Percentiles rank a stretch among this genome's conserved stretches.
Evolutionary conservation across 2,113 vertebrate species (phyloP).

Genomic region (Daubentonia madagascariensis): DNA sequence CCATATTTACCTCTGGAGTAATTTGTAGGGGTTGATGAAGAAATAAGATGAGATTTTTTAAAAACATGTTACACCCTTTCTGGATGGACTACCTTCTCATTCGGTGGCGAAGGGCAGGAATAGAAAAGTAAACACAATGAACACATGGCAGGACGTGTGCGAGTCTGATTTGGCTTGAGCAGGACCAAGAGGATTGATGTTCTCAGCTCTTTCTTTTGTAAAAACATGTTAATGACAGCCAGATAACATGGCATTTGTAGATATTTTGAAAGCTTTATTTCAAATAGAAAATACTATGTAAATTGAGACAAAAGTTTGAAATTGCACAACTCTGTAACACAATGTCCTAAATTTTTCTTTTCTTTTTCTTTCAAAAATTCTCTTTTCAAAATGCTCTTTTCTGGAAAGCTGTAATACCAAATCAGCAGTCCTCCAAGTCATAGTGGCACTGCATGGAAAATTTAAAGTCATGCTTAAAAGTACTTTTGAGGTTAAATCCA

Average conservation of each 20-base stretch:
- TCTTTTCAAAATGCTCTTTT: not conserved
- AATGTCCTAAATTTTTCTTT: not conserved
- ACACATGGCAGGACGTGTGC: too few relatives aligned
- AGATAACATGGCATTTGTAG: not conserved
- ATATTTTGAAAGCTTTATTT: not conserved
- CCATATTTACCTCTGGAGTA: not conserved
- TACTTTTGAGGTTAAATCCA: not conserved
- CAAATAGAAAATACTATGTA: not conserved
- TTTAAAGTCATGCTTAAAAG: not conserved
- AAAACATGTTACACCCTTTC: not conserved
- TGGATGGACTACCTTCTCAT: not conserved
- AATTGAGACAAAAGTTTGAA: not conserved
- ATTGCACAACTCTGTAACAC: not conserved
- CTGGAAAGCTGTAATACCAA: not conserved
- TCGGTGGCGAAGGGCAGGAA: not conserved
- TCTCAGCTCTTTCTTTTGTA: not conserved
- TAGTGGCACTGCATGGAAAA: not conserved
- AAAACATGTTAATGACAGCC: not conserved
- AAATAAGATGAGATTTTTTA: not conserved
- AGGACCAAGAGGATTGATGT: not conserved
- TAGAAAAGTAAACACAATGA: not conserved
- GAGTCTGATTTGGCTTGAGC: not conserved
- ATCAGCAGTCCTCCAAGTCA: not conserved
- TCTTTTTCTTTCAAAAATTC: not conserved
- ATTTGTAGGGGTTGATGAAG: not conserved